phyloP scores from a whole-genome alignment of 2,113 vertebrate genomes.

The Otolemur garnettii region DNA sequence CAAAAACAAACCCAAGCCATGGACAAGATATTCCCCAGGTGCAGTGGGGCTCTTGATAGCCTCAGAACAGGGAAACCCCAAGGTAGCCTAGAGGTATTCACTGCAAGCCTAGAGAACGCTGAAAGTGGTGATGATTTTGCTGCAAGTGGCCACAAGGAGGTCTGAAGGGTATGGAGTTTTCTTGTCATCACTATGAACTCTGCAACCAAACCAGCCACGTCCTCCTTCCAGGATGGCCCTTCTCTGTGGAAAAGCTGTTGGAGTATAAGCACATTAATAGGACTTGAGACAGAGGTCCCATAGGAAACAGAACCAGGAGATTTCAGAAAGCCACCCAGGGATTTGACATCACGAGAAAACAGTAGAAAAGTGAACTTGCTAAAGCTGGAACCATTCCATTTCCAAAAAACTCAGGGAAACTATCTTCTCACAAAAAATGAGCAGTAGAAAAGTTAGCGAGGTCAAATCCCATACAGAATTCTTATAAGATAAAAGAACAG shows the following conservation, averaged over 20 bases:
- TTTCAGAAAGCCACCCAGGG: background rate
- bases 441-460: background rate
- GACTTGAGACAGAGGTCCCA: background rate
- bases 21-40: background rate
- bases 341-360: background rate
- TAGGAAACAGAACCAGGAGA: background rate
- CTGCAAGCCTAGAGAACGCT: background rate
- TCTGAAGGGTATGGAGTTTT: background rate
- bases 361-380: background rate
- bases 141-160: too few species aligned
- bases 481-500: background rate
- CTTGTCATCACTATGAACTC: background rate
- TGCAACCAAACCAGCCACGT: background rate
- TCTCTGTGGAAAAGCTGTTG: background rate
- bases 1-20: background rate
- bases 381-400: background rate
- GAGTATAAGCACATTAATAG: background rate
- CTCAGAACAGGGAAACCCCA: background rate
- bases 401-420: conserved; percentile 12
- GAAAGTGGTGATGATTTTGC: background rate
- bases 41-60: background rate
- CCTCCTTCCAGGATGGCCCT: background rate
- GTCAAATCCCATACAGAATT: background rate
- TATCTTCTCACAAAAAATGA: background rate
- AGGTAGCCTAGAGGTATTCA: background rate